Evolutionary conservation across 2,888 invertebrate species (phyloP).

Genomic region (Branchipolynoe longqiensis): DNA sequence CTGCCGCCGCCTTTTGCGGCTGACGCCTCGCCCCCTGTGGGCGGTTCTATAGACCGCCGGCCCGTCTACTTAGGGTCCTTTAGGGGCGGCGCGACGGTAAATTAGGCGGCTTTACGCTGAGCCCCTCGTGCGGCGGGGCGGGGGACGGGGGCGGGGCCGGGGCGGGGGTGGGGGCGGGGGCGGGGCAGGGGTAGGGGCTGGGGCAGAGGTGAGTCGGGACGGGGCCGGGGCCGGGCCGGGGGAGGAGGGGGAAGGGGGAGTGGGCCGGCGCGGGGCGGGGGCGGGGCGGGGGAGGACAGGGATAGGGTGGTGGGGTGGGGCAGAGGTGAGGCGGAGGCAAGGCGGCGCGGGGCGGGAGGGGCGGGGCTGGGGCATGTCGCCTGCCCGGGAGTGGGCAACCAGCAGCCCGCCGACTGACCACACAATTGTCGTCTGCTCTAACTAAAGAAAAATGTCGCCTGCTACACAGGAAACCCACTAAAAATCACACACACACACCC

Average conservation of each 20-base stretch:
- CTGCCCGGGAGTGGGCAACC: no score
- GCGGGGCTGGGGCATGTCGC: not conserved
- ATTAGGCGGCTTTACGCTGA: slow-evolving; percentile 15
- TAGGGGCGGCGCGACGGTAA: not conserved
- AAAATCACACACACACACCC: no score
- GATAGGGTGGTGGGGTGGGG: not conserved
- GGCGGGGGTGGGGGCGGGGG: not conserved
- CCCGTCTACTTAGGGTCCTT: not conserved
- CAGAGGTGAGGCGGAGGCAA: not conserved
- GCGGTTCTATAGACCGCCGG: not conserved
- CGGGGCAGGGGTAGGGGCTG: not conserved
- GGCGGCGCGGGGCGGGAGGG: not conserved
- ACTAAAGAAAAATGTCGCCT: no score
- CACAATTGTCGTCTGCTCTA: no score
- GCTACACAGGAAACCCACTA: no score
- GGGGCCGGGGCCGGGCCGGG: no score
- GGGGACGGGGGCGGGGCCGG: slow-evolving; percentile 8
- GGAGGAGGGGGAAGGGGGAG: no score
- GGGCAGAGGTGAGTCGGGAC: not conserved
- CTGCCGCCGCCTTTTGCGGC: not conserved
- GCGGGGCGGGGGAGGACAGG: no score
- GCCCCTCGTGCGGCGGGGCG: not conserved
- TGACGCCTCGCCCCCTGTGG: slow-evolving; percentile 4
- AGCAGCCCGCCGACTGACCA: no score
- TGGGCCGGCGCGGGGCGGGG: no score